phyloP scores from a whole-genome alignment of 2,797 vertebrate genomes.

The Gila robusta region DNA sequence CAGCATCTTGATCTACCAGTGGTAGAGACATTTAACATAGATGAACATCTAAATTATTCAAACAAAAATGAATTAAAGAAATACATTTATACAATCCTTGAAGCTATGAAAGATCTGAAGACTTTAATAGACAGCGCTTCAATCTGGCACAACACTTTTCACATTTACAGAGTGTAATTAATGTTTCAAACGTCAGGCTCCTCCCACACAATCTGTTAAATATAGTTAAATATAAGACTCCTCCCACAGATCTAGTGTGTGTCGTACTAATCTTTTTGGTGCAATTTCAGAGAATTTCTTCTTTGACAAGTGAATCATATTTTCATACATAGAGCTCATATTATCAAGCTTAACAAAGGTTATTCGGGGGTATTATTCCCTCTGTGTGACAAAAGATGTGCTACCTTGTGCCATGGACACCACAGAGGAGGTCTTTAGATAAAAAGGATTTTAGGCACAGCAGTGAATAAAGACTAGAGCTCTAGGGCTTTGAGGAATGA shows the following conservation, averaged over 20 bases:
- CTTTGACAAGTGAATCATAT: neutral
- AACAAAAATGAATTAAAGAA: constrained; percentile 63
- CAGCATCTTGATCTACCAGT: constrained; percentile 51
- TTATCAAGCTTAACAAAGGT: constrained; percentile 33
- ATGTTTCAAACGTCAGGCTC: constrained; percentile 8
- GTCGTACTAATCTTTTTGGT: neutral
- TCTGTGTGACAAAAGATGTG: constrained; percentile 33
- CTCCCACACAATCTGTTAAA: constrained; percentile 24
- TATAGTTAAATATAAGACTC: constrained; percentile 4
- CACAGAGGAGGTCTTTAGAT: constrained; percentile 35
- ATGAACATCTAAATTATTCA: constrained; percentile 67
- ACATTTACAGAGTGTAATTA: neutral
- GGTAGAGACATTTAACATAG: constrained; percentile 63
- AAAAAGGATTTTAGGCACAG: constrained; percentile 45
- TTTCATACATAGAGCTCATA: neutral
- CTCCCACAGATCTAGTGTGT: neutral
- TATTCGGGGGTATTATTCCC: constrained; percentile 32
- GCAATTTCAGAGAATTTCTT: neutral
- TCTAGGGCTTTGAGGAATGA: constrained; percentile 39
- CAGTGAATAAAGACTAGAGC: constrained; percentile 39
- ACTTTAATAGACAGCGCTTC: constrained; percentile 21
- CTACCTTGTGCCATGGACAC: constrained; percentile 30
- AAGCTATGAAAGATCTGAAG: constrained; percentile 49
- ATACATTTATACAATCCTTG: constrained; percentile 61
- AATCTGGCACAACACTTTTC: constrained; percentile 29